These are phyloP conservation scores for Eristalis pertinax DNA, from an alignment of 2,888 invertebrate species.

Conservation along the genomic window DNA sequence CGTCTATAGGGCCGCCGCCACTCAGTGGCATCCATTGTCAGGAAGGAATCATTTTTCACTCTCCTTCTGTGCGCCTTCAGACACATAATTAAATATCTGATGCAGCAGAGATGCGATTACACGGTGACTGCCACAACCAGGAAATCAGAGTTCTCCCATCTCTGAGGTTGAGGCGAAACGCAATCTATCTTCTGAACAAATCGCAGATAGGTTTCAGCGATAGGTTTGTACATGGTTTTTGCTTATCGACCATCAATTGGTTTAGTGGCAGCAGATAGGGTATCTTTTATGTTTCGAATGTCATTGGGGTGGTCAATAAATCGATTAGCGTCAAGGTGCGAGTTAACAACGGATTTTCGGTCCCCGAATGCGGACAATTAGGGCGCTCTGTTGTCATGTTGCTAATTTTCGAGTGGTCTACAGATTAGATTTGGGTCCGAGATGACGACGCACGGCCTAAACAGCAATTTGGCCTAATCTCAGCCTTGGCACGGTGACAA, in stretches of 20 bases:
- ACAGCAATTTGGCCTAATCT: background rate
- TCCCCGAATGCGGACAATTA: background rate
- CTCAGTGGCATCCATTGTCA: background rate
- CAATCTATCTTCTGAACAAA: background rate
- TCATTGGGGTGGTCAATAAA: background rate
- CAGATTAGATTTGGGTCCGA: background rate
- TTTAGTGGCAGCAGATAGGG: background rate
- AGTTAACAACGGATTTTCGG: background rate
- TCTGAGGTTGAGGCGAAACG: background rate
- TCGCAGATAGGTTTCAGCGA: background rate
- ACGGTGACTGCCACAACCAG: background rate
- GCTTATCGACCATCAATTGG: background rate
- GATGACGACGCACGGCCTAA: background rate
- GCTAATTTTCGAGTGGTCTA: background rate
- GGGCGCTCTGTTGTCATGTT: background rate
- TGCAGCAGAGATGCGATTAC: background rate
- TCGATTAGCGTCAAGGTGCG: background rate
- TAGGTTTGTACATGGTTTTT: background rate
- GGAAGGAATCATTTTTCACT: background rate
- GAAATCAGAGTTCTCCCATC: background rate
- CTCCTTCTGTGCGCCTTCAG: background rate
- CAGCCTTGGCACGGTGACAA: background rate
- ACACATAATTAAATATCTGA: background rate
- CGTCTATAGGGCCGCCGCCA: background rate
- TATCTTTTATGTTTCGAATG: background rate